These are phyloP conservation scores for Conus ventricosus DNA, from an alignment of 1,140 invertebrate species.

Conservation along the genomic window DNA sequence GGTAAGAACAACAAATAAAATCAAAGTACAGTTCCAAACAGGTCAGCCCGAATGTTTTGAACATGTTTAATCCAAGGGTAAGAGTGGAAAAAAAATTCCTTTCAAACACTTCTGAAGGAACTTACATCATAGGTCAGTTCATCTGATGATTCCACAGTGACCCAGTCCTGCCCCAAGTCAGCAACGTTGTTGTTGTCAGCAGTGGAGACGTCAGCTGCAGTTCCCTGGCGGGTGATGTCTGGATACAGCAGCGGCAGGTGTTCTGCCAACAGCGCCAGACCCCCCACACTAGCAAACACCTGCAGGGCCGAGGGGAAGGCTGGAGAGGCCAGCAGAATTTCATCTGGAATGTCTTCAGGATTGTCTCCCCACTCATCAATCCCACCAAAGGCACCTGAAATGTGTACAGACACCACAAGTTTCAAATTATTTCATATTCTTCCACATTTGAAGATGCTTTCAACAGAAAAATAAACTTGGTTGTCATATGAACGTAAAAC, in stretches of 20 bases:
- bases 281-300: constrained; percentile 89
- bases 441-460: too few relatives aligned
- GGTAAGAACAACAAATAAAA: too few relatives aligned
- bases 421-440: too few relatives aligned
- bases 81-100: too few relatives aligned
- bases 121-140: constrained; percentile 84
- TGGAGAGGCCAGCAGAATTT: constrained; percentile 54
- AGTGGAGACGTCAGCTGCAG: constrained; percentile 55
- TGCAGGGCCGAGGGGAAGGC: constrained; percentile 83
- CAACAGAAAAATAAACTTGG: too few relatives aligned
- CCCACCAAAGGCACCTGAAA: constrained; percentile 34
- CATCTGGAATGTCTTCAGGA: constrained; percentile 58
- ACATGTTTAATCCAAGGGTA: too few relatives aligned
- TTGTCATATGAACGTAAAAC: too few relatives aligned
- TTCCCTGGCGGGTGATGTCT: constrained; percentile 78
- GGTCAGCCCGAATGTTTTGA: too few relatives aligned
- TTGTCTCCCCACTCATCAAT: constrained; percentile 47
- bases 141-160: constrained; percentile 82
- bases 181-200: constrained; percentile 50
- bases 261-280: constrained; percentile 89
- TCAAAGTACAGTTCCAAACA: too few relatives aligned
- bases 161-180: constrained; percentile 82
- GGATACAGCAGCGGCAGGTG: constrained; percentile 90
- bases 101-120: neutral
- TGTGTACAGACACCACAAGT: neutral